These are phyloP conservation scores for Poicephalus meyeri DNA, from an alignment of 2,113 vertebrate genomes.

Conservation along the genomic window DNA sequence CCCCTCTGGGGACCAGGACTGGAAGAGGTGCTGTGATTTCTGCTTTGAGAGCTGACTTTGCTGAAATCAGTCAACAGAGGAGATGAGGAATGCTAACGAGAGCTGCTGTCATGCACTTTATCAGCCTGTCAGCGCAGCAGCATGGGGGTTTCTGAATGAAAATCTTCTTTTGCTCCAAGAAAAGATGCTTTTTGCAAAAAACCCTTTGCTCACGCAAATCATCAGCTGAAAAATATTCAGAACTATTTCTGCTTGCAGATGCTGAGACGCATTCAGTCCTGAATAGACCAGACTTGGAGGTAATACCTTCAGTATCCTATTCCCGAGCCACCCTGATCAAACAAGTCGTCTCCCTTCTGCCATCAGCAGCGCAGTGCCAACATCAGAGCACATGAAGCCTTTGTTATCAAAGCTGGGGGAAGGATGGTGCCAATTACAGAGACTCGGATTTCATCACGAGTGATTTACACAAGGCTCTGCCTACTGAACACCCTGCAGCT, in stretches of 20 bases:
- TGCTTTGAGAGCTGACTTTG: background rate
- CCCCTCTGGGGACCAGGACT: background rate
- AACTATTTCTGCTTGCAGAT: background rate
- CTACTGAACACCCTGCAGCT: too few species aligned
- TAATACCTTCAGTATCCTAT: background rate
- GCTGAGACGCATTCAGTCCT: background rate
- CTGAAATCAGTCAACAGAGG: background rate
- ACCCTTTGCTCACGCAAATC: background rate
- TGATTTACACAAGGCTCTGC: too few species aligned
- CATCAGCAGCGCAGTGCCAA: background rate
- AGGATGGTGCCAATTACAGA: background rate
- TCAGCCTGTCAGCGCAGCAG: conserved; percentile 13
- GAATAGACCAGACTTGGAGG: background rate
- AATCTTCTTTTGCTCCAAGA: background rate
- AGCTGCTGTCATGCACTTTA: background rate
- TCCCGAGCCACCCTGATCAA: background rate
- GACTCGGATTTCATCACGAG: background rate
- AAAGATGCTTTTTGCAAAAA: background rate
- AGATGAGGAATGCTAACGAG: background rate
- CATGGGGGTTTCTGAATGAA: background rate
- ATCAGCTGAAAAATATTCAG: background rate
- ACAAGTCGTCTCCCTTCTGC: background rate
- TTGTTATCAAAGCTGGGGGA: background rate
- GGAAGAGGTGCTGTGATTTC: background rate
- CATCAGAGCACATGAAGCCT: background rate